Evolutionary conservation across 2,888 invertebrate genomes (phyloP), one percentile per base, ranked within the genome.

Genomic region (Morpho helenor): DNA sequence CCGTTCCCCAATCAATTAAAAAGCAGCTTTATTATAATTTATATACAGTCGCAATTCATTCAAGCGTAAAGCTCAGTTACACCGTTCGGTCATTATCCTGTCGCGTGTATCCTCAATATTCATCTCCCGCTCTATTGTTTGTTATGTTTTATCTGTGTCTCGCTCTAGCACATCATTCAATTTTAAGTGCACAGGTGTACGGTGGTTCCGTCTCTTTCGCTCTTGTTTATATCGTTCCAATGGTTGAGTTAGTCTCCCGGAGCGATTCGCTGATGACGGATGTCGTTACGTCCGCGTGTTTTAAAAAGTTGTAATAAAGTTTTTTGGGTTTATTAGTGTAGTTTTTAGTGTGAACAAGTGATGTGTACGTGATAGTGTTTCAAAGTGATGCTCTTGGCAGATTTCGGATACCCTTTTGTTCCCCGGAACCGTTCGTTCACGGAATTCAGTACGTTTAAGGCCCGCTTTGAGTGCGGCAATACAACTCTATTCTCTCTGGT

Each of bases 111-210:
- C 68, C 69, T 67, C 65, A 66, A 69, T 74, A 63, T 64, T 65
- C 63, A 63, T 66, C 67, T 89, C 88, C 73, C 80, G 68, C 69
- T 88, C 77, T 74, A 68, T 70, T 80, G 69, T 83, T 75, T 64
- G 70, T 65, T 76, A 77, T 89, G 84, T 87, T 89, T 88, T 87
- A 87, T 79, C 71, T 70, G 68, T 67, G 68, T 85, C 79, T 75
- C 80, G 68, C 72, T 87, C 76, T 66, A 66, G 66, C 79, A 70
- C 76, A 59, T 75, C 84, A 83, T 84, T 86, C 82, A 82, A 75
- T 80, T 82, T 80, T 74, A 84, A 86, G 85, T 87, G 84, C 84
- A 88, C 88, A 88, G 88, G 88, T 89, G 88, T 84, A 83, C 67
- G 65, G 55, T 80, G 40, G 9, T 51, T 55, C 50, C 22, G 77